phyloP scores from a whole-genome alignment of 2,797 vertebrate species.

The Argyrosomus regius region DNA sequence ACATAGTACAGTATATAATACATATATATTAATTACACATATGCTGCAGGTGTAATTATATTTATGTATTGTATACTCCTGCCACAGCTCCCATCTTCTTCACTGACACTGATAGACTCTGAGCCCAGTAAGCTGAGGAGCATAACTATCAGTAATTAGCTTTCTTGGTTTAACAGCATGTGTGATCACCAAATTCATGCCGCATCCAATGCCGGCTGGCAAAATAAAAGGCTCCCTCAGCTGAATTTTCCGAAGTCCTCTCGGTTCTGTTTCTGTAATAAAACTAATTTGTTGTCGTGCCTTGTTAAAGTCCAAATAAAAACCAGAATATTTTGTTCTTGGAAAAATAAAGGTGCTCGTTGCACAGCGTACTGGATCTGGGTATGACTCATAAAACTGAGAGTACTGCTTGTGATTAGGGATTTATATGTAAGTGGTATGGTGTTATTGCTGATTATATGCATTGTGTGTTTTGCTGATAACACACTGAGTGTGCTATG shows the following conservation, averaged over 20 bases:
- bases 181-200: conserved; percentile 65
- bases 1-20: neutral
- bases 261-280: conserved; percentile 70
- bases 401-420: conserved; percentile 63
- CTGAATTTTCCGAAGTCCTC: conserved; percentile 67
- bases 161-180: conserved; percentile 70
- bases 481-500: conserved; percentile 37
- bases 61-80: conserved; percentile 7
- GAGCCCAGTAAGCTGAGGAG: conserved; percentile 50
- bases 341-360: conserved; percentile 66
- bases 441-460: conserved; percentile 57
- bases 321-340: conserved; percentile 72
- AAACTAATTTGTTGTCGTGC: conserved; percentile 77
- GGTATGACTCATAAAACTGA: conserved; percentile 65
- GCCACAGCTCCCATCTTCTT: conserved; percentile 53
- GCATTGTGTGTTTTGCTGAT: conserved; percentile 58
- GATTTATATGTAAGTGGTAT: conserved; percentile 57
- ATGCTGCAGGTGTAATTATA: conserved; percentile 7
- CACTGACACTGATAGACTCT: conserved; percentile 44
- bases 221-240: conserved; percentile 61
- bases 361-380: conserved; percentile 43
- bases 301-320: conserved; percentile 81
- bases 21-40: conserved; percentile 58
- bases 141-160: conserved; percentile 74
- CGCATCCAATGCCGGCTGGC: conserved; percentile 58